Percentiles rank a stretch among this genome's conserved stretches.
Evolutionary conservation across 2,797 vertebrate genomes (phyloP).

Genomic region (Echiichthys vipera): DNA sequence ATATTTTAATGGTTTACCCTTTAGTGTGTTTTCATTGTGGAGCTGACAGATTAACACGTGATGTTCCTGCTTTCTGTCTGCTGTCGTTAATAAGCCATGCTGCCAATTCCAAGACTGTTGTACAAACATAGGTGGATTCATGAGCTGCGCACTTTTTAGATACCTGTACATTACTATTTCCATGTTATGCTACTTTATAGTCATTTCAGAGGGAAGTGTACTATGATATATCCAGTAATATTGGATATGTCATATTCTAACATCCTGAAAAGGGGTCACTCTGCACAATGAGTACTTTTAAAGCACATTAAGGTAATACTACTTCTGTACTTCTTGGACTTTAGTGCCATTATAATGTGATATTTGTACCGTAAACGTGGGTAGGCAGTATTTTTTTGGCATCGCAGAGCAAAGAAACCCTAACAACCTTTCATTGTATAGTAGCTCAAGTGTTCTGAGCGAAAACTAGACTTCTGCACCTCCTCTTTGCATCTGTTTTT

Average conservation of each 20-base stretch:
- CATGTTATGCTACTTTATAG: background rate
- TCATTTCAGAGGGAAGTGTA: background rate
- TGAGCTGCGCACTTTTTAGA: background rate
- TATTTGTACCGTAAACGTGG: no score
- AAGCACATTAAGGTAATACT: background rate
- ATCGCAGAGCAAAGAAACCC: no score
- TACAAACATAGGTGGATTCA: background rate
- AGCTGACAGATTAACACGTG: conserved; percentile 34
- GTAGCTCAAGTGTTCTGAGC: no score
- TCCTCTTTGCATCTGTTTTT: no score
- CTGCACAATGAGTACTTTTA: background rate
- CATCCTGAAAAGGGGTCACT: background rate
- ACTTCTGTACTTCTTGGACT: background rate
- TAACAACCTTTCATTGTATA: no score
- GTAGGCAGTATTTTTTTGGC: no score
- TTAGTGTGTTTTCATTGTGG: conserved; percentile 11
- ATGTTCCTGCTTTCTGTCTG: conserved; percentile 18
- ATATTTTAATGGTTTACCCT: conserved; percentile 36
- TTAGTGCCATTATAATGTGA: background rate
- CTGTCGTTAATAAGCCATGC: background rate
- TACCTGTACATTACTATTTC: background rate
- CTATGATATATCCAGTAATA: no score
- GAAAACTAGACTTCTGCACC: no score
- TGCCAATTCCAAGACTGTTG: background rate
- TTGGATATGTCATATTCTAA: background rate